These are phyloP conservation scores for Apodemus sylvaticus DNA, from an alignment of 2,113 vertebrate genomes.

Conservation along the genomic window DNA sequence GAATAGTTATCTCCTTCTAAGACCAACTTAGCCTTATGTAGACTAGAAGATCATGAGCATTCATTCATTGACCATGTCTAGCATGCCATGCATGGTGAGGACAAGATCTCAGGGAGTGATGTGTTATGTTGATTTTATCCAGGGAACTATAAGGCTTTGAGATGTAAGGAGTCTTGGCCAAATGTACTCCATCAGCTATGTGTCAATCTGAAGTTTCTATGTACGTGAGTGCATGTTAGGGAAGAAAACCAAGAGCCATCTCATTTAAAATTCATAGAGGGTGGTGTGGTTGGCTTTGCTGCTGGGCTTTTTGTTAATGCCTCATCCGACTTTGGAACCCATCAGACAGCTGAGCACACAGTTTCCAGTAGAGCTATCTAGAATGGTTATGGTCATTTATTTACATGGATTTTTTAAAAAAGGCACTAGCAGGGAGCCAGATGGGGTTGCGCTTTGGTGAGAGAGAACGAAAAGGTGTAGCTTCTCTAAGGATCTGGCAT, in stretches of 20 bases:
- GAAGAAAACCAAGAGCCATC: not conserved
- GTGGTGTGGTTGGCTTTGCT: constrained; percentile 30
- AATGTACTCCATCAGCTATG: not conserved
- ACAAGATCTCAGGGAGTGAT: not conserved
- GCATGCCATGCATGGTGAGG: not conserved
- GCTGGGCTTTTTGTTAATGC: not conserved
- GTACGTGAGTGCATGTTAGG: not conserved
- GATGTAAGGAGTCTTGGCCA: not conserved
- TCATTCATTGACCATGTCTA: not conserved
- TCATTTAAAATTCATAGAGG: constrained; percentile 27
- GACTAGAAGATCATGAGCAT: not conserved
- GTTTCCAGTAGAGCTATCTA: constrained; percentile 54
- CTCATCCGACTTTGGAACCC: constrained; percentile 19
- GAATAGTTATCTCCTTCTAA: not conserved
- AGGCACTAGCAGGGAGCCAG: not conserved
- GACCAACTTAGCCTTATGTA: constrained; percentile 6
- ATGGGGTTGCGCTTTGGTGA: not conserved
- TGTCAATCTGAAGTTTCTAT: not conserved
- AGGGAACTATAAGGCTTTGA: not conserved
- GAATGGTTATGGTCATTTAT: not conserved
- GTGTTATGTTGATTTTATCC: not conserved
- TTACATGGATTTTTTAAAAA: not conserved
- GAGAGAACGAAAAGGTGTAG: constrained; percentile 27
- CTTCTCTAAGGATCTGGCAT: not conserved
- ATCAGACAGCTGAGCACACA: constrained; percentile 39